Base-by-base conservation (phyloP, 1,140 invertebrate species). In the Halictus rubicundus region DNA sequence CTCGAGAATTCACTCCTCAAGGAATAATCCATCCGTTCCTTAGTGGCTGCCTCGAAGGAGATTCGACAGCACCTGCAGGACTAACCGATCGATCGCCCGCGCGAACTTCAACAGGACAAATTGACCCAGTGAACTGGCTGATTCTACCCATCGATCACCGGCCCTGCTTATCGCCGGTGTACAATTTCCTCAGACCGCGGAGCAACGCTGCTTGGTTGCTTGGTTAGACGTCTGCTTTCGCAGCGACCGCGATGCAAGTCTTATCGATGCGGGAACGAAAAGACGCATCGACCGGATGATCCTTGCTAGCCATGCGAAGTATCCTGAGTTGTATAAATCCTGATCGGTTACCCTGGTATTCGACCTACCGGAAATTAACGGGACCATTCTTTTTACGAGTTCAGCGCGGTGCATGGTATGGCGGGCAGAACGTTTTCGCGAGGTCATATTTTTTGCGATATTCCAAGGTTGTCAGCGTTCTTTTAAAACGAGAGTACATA, bases 1-100 rank as follows among this genome's bases (percentile, higher is more conserved):
- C 70, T 73, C 39, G 63, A 80, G 63, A 60, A 66, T 71, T 63
- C 42, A 19, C 75, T 73, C 65, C 60, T 80, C 21, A 25, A 69
- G 57, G 54, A 52, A 74, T 65, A 79, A 39, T 52, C 52, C 59
- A 74, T 75, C 49, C n/a, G 39, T 46, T 46, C 54, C 61, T 80
- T 70, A 39, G 68, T 63, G 59, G 57, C 54, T 39, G n/a, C 37
- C 52, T 60, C 65, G 23, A 39, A 37, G n/a, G 68, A 19, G 32
- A 70, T 70, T 69, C n/a, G 42, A 14, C 66, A 42, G 49, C 60
- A 19, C 37, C 52, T 27, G 68, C 59, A 25, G 69, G 19, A 42
- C 21, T 27, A 37, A 68, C 66, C 78, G 71, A 84, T 83, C 81
- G 63, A 74, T 76, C 68, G 70, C 59, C 59, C 46, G 21, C 64